Evolutionary conservation across 2,888 invertebrate genomes (phyloP), one percentile per base, ranked within the genome.

Genomic region (Ephialtes manifestator): DNA sequence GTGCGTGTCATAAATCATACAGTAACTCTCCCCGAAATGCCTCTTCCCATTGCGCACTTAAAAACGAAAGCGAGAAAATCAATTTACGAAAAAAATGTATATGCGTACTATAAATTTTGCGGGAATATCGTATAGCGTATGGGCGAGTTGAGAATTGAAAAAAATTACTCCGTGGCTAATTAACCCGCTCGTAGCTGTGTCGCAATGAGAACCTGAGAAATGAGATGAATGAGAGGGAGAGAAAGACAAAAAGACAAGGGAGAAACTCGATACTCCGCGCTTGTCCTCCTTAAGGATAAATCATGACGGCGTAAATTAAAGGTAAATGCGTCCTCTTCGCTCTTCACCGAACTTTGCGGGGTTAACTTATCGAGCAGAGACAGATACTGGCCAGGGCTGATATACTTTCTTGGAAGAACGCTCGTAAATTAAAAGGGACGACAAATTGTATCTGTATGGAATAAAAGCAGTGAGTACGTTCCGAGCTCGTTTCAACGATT

Each of bases 221-320:
- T 76, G 68, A 79, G 68, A 72, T 46, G 79, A 43, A 76, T 80
- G 43, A 24, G 15, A n/a, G 28, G 35, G 46, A 55, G 58, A 55
- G 20, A 83, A 58, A 68, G 28, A 65, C 18, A 65, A 39, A 35
- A 71, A 72, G 15, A 51, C 83, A 82, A 88, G 89, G 88, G 86
- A 90, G 87, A 89, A 90, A 90, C 87, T 68, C 60, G 88, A 87
- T 85, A 88, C 74, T 78, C 60, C 83, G 86, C 39, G 86, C 43
- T 55, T 74, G 63, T 53, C 74, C 68, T 81, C 72, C 68, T 79
- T 74, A 77, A 78, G 90, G 87, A 90, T 91, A 90, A 91, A 90
- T 91, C 90, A 91, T 90, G 88, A 85, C 83, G 72, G 89, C 81
- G 90, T 92, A 90, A 92, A 92, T 92, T 92, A 89, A 89, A 89